phyloP scores from a whole-genome alignment of 2,888 invertebrate species.

The Drosophila macrospina region DNA sequence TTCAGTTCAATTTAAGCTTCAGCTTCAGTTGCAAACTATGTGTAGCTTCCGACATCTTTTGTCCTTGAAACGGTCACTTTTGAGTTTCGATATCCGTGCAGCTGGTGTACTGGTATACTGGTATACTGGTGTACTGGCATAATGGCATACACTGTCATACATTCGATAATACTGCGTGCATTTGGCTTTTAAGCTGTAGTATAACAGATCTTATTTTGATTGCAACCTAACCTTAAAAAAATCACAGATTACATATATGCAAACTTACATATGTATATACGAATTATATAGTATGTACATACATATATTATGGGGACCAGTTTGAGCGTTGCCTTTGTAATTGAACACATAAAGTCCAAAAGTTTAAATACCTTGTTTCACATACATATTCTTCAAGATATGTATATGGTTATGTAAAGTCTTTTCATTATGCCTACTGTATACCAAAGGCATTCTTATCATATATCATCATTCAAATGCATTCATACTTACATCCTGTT shows the following conservation, averaged over 20 bases:
- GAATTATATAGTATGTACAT: slow-evolving; percentile 33
- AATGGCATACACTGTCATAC: slow-evolving; percentile 18
- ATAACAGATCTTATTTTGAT: slow-evolving; percentile 15
- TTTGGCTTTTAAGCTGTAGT: slow-evolving; percentile 10
- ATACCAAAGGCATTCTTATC: slow-evolving; percentile 8
- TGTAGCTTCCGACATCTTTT: no score
- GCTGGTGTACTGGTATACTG: slow-evolving; percentile 17
- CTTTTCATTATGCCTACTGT: slow-evolving; percentile 11
- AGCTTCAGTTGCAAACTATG: no score
- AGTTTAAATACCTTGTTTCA: slow-evolving; percentile 10
- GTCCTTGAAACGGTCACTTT: neutral
- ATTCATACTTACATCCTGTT: neutral
- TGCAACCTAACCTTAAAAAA: slow-evolving; percentile 16
- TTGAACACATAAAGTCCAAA: slow-evolving; percentile 41
- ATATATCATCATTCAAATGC: neutral
- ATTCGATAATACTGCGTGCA: neutral
- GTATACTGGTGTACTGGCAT: no score
- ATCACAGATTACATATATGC: slow-evolving; percentile 30
- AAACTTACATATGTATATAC: slow-evolving; percentile 16
- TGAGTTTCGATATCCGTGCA: neutral
- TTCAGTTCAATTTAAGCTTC: neutral
- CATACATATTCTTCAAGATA: slow-evolving; percentile 9
- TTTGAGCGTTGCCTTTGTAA: slow-evolving; percentile 70
- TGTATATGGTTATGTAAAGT: slow-evolving; percentile 7
- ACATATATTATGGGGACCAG: slow-evolving; percentile 71